Conservation (phyloP, 2,113 vertebrate species). For the Cololabis saira region DNA sequence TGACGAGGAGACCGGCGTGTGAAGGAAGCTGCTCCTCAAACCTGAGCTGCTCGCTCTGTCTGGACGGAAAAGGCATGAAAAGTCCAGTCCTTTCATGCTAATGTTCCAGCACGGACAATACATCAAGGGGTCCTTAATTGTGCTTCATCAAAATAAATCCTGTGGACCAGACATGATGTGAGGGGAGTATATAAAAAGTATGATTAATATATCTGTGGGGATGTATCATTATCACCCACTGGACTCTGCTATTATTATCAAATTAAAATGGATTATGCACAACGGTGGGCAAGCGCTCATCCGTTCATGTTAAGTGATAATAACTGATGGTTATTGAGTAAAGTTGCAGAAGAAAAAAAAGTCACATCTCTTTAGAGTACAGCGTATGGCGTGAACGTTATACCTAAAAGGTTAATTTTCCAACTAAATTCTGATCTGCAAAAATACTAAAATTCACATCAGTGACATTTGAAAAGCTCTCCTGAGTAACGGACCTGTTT, state of each 20-base stretch:
- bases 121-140: conserved; percentile 60
- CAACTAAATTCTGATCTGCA: conserved; percentile 43
- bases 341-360: conserved; percentile 28
- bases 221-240: conserved; percentile 62
- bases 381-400: conserved; percentile 35
- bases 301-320: conserved; percentile 49
- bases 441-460: conserved; percentile 54
- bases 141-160: conserved; percentile 59
- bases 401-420: conserved; percentile 63
- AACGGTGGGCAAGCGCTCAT: conserved; percentile 40
- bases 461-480: conserved; percentile 58
- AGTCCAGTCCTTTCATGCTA: conserved; percentile 46
- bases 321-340: conserved; percentile 54
- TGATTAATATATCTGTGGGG: conserved; percentile 64
- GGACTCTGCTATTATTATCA: conserved; percentile 55
- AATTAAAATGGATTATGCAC: conserved; percentile 67
- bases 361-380: conserved; percentile 23
- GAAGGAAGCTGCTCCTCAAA: conserved; percentile 65
- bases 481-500: conserved; percentile 39
- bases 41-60: conserved; percentile 69
- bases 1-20: conserved; percentile 53
- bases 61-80: conserved; percentile 45
- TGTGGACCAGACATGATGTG: conserved; percentile 54
- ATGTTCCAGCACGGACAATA: conserved; percentile 60
- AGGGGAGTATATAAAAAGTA: conserved; percentile 65